Percentiles rank a stretch among this genome's conserved stretches.
These are phyloP conservation scores for Cryptosula pallasiana DNA, from an alignment of 2,888 invertebrate species.

Conservation along the genomic window DNA sequence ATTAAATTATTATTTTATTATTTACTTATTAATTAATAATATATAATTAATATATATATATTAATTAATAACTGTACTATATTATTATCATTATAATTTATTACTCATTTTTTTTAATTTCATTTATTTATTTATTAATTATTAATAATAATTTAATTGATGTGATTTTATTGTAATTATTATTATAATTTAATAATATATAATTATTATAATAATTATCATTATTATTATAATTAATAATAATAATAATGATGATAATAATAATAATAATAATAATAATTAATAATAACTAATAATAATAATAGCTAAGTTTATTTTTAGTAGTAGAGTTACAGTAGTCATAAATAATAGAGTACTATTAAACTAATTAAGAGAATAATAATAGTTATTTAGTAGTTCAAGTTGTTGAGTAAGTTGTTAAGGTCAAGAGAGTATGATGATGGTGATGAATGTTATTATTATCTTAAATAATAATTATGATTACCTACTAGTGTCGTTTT, in stretches of 20 bases:
- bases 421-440: too few species aligned
- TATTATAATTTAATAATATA: not conserved
- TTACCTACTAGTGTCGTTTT: too few species aligned
- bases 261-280: not conserved
- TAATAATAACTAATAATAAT: not conserved
- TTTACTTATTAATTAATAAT: not conserved
- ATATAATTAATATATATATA: not conserved
- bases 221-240: not conserved
- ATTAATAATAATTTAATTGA: too few species aligned
- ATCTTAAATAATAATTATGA: too few species aligned
- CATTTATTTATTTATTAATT: not conserved
- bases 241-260: not conserved
- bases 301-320: too few species aligned
- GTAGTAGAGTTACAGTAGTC: too few species aligned
- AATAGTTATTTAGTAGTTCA: too few species aligned
- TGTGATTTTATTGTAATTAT: not conserved
- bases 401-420: too few species aligned
- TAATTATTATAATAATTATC: not conserved
- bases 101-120: not conserved
- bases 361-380: too few species aligned
- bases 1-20: too few species aligned
- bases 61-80: not conserved
- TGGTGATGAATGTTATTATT: too few species aligned
- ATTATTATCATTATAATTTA: not conserved
- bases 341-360: too few species aligned